Evolutionary conservation across 2,113 vertebrate genomes (phyloP).

Genomic region (Odontophorus gujanensis): DNA sequence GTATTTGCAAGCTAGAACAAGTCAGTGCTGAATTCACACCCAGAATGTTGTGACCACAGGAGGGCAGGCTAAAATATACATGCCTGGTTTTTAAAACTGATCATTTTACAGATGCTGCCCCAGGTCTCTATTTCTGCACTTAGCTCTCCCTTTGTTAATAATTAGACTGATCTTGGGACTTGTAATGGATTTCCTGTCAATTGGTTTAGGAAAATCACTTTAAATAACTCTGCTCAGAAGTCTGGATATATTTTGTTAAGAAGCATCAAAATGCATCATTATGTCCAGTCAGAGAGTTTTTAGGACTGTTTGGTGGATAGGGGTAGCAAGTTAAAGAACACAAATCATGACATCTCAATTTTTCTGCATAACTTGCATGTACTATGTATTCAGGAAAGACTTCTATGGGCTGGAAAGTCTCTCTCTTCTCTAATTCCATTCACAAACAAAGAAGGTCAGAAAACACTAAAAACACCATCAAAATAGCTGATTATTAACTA

Average conservation of each 20-base stretch:
- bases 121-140: neutral
- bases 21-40: neutral
- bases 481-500: neutral
- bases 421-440: neutral
- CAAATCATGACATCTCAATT: neutral
- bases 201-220: neutral
- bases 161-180: neutral
- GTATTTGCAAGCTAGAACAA: neutral
- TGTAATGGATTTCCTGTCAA: neutral
- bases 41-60: neutral
- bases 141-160: neutral
- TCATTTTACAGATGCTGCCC: neutral
- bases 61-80: neutral
- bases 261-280: neutral
- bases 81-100: neutral
- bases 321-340: neutral
- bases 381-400: neutral
- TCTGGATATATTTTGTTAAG: neutral
- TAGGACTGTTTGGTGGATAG: neutral
- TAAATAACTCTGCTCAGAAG: neutral
- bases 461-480: neutral
- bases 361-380: neutral
- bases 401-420: neutral
- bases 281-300: neutral
- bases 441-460: neutral